phyloP scores from a whole-genome alignment of 2,113 vertebrate genomes.

The Siniperca knerii region DNA sequence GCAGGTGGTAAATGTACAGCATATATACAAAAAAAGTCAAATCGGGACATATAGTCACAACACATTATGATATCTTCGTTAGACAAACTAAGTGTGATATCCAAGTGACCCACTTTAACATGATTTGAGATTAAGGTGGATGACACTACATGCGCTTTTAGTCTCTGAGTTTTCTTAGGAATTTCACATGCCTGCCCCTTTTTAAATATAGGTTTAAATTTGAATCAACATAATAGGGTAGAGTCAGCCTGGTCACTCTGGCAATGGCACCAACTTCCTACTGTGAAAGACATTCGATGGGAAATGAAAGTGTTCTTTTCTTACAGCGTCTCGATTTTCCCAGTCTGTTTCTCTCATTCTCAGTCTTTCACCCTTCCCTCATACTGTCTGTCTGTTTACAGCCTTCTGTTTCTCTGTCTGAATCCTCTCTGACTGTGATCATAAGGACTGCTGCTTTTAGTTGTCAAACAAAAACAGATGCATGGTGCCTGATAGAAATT shows the following conservation, averaged over 20 bases:
- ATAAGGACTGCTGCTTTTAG: conserved; percentile 25
- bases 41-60: not conserved
- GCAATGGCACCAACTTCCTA: not conserved
- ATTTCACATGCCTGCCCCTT: not conserved
- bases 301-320: conserved; percentile 19
- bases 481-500: conserved; percentile 44
- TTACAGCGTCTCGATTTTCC: conserved; percentile 14
- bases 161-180: too few species aligned
- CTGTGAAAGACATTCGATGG: not conserved
- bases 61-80: not conserved
- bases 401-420: conserved; percentile 7
- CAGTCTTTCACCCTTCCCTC: conserved; percentile 13
- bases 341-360: conserved; percentile 42
- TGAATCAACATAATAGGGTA: not conserved
- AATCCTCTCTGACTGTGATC: conserved; percentile 24
- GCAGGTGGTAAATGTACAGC: not conserved
- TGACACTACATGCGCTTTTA: not conserved
- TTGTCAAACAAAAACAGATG: conserved; percentile 59
- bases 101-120: not conserved
- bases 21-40: not conserved
- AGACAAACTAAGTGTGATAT: not conserved
- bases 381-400: conserved; percentile 30
- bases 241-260: not conserved
- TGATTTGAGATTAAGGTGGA: not conserved
- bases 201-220: not conserved